A percentile compares a stretch with the other conserved stretches of the same genome.
phyloP scores from a whole-genome alignment of 2,113 vertebrate genomes.

The Nesogale talazaci region DNA sequence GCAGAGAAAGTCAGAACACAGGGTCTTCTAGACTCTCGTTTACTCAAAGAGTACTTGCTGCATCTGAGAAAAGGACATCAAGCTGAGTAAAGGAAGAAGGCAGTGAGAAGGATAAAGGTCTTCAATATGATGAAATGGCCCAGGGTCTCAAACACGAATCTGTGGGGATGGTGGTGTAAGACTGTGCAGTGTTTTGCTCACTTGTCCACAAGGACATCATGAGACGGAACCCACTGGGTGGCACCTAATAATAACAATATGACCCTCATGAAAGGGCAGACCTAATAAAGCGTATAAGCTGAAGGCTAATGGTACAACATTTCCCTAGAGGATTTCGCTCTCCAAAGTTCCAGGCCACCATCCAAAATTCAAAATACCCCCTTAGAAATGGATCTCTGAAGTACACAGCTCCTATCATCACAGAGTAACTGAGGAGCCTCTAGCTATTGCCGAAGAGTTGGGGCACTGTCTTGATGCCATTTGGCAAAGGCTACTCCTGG shows the following conservation, averaged over 20 bases:
- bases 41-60: slow-evolving; percentile 69
- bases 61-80: background rate
- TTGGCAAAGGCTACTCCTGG: background rate
- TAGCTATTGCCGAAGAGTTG: slow-evolving; percentile 33
- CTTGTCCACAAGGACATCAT: too few species aligned
- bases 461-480: background rate
- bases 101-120: too few species aligned
- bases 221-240: too few species aligned
- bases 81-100: too few species aligned
- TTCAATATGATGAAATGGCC: too few species aligned
- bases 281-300: slow-evolving; percentile 66
- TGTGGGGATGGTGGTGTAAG: too few species aligned
- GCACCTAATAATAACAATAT: background rate
- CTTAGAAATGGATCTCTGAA: slow-evolving; percentile 49
- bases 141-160: too few species aligned
- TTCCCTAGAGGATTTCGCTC: slow-evolving; percentile 69
- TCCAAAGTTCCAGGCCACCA: slow-evolving; percentile 62
- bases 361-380: slow-evolving; percentile 70
- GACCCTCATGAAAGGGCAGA: slow-evolving; percentile 70
- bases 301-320: slow-evolving; percentile 48
- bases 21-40: slow-evolving; percentile 12
- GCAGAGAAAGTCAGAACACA: background rate
- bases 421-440: slow-evolving; percentile 41
- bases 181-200: too few species aligned
- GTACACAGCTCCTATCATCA: slow-evolving; percentile 56